Percentiles rank a stretch among this genome's conserved stretches.
Evolutionary conservation across 2,797 vertebrate genomes (phyloP).

Genomic region (Gadopsis marmoratus): DNA sequence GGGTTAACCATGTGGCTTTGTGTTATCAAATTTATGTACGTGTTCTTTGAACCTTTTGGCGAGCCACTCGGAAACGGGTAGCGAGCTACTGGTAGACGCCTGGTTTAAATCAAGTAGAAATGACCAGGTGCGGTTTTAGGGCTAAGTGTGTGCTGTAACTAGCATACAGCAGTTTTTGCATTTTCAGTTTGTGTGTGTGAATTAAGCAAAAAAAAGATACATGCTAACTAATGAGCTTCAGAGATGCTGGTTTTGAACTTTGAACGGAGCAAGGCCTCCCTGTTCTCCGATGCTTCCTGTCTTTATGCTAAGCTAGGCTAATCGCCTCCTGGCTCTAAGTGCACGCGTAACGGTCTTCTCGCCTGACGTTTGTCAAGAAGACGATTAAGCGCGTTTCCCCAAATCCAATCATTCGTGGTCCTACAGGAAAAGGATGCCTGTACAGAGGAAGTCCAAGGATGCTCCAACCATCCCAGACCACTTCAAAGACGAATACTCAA

Average conservation of each 20-base stretch:
- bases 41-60: too few relatives aligned
- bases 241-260: not conserved
- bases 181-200: too few relatives aligned
- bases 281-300: not conserved
- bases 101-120: too few relatives aligned
- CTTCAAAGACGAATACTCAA: conserved; percentile 74
- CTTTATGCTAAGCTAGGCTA: not conserved
- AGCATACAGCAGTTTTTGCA: too few relatives aligned
- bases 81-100: too few relatives aligned
- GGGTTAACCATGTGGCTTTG: too few relatives aligned
- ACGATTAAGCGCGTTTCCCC: not conserved
- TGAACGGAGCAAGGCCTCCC: not conserved
- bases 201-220: not conserved
- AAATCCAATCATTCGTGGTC: not conserved
- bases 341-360: not conserved
- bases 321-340: not conserved
- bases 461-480: not conserved
- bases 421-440: conserved; percentile 52
- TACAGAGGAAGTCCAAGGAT: conserved; percentile 28
- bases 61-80: too few relatives aligned
- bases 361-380: not conserved
- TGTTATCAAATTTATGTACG: too few relatives aligned
- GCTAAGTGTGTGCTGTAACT: too few relatives aligned
- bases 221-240: not conserved
- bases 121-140: not conserved